A percentile compares a stretch with the other conserved stretches of the same genome.
These are phyloP conservation scores for Salticus scenicus DNA, from an alignment of 2,888 invertebrate genomes.

Conservation along the genomic window DNA sequence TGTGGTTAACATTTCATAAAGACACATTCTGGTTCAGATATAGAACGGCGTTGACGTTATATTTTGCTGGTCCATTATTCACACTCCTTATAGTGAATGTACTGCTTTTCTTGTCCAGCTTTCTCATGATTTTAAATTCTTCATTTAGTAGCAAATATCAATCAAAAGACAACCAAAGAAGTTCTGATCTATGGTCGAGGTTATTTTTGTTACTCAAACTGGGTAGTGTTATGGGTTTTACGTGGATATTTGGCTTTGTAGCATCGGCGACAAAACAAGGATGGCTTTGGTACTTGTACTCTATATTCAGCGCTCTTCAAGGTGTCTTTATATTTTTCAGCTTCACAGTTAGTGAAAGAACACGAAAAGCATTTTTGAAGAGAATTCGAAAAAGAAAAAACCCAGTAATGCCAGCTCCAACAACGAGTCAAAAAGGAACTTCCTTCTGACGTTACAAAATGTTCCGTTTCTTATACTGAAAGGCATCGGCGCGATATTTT, in stretches of 20 bases:
- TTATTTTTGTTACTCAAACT: constrained; percentile 76
- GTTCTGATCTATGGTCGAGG: constrained; percentile 20
- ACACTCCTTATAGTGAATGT: constrained; percentile 76
- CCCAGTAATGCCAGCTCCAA: too few species aligned
- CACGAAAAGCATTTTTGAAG: constrained; percentile 67
- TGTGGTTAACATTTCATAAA: constrained; percentile 77
- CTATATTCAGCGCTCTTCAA: constrained; percentile 77
- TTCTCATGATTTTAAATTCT: constrained; percentile 75
- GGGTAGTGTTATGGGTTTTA: constrained; percentile 78
- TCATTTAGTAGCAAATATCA: background rate
- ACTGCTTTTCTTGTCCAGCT: constrained; percentile 76
- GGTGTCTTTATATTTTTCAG: constrained; percentile 78
- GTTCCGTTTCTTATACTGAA: too few species aligned
- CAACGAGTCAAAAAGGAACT: too few species aligned
- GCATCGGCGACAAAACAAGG: constrained; percentile 76
- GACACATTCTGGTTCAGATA: constrained; percentile 78
- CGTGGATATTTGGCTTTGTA: constrained; percentile 77
- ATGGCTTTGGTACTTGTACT: constrained; percentile 77
- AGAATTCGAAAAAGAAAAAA: constrained; percentile 16
- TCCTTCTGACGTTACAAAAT: too few species aligned
- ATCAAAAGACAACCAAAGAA: background rate
- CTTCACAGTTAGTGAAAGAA: constrained; percentile 78
- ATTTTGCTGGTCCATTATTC: constrained; percentile 78
- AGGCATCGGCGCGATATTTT: too few species aligned
- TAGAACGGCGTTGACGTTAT: constrained; percentile 77